Evolutionary conservation across 2,888 invertebrate species (phyloP).

Genomic region (Drosophila eohydei): DNA sequence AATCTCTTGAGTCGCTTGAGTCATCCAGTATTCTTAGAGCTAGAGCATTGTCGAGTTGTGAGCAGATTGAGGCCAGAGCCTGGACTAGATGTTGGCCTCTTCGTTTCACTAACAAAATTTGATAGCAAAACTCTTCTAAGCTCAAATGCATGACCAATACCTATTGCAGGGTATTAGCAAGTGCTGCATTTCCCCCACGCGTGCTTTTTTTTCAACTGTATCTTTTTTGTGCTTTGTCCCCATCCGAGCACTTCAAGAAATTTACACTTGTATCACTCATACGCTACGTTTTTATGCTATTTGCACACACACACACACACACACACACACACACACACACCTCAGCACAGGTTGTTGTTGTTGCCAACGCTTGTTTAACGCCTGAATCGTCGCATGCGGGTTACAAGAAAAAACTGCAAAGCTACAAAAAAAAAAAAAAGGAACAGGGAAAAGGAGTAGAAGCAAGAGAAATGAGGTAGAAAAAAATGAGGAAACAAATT

Average conservation of each 20-base stretch:
- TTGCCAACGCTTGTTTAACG: constrained; percentile 64
- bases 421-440: constrained; percentile 14
- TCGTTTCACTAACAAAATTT: not conserved
- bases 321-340: constrained; percentile 14
- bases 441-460: not conserved
- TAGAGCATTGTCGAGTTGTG: no score
- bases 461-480: not conserved
- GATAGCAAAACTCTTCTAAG: not conserved
- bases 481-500: constrained; percentile 46
- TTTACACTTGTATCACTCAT: constrained; percentile 79
- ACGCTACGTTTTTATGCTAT: constrained; percentile 51
- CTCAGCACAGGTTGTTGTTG: constrained; percentile 40
- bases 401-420: constrained; percentile 24
- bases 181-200: constrained; percentile 7
- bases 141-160: not conserved
- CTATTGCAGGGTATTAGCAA: constrained; percentile 27
- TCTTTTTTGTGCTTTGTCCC: constrained; percentile 50
- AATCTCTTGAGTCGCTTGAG: no score
- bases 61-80: not conserved
- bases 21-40: no score
- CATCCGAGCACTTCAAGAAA: constrained; percentile 70
- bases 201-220: constrained; percentile 2
- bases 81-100: not conserved
- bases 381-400: constrained; percentile 54
- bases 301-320: constrained; percentile 29